Base-by-base conservation (phyloP, 2,888 invertebrate genomes). In the Hemicrepidius hirtus region DNA sequence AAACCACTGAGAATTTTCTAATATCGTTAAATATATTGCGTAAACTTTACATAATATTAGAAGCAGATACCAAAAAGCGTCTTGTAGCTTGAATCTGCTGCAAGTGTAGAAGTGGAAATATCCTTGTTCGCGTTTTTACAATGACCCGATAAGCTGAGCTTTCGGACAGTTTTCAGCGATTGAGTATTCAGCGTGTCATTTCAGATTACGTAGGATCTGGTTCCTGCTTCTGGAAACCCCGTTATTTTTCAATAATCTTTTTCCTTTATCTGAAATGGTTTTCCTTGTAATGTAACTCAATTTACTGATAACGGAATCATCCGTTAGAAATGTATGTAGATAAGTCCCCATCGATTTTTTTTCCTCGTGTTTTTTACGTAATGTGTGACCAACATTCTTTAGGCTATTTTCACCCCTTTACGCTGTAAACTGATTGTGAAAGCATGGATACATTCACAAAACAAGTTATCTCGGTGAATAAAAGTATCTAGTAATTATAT, bases 171-270 rank as follows among this genome's bases (percentile, higher is more conserved):
- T 77, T 76, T 57, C 74, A 67, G 37, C 72, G 74, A 77, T 77
- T 74, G 77, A 75, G 77, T 75, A 74, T 75, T 73, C 75, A 60
- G 68, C 46, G 71, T 74, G 77, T 74, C 77, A 70, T 77, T 77
- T 71, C 24, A 77, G 76, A 78, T 78, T 78, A 78, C 76, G 76
- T 75, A 78, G 68, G 75, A 77, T 75, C 73, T 66, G 75, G 49
- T 69, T 68, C 69, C 44, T 73, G 70, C 71, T 73, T 72, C 71
- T 75, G 75, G 71, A 76, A 76, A 72, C 67, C 75, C 75, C 71
- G 77, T 77, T 78, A 78, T 78, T 78, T 78, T 78, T 78, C 78
- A 78, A 78, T 78, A 76, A 77, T 78, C 76, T 76, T 73, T 74
- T 74, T 72, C 73, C 71, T 78, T 75, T 78, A 79, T 77, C 77